These are phyloP conservation scores for Eueremaeus valkanovi DNA, from an alignment of 2,888 invertebrate species.

Conservation along the genomic window DNA sequence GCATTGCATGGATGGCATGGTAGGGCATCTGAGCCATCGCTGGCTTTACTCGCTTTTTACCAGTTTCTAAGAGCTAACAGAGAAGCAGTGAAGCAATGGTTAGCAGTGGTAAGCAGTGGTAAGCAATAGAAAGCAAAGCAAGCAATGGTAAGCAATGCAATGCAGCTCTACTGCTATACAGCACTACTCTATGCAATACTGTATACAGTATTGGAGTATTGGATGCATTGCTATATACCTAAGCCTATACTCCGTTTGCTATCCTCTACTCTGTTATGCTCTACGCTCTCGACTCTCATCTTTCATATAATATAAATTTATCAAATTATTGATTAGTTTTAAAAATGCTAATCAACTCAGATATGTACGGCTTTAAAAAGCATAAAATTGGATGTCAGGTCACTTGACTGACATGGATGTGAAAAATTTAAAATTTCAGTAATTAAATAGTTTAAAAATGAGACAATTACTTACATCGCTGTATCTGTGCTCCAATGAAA, in stretches of 20 bases:
- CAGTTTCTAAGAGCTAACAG: conserved; percentile 31
- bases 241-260: conserved; percentile 22
- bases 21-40: conserved; percentile 1
- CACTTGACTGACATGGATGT: background rate
- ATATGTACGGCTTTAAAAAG: background rate
- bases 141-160: no score
- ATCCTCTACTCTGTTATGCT: no score
- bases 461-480: conserved; percentile 6
- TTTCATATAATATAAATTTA: conserved; percentile 35
- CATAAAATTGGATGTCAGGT: background rate
- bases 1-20: conserved; percentile 19
- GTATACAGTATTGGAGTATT: no score
- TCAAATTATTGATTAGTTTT: conserved; percentile 35
- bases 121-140: background rate
- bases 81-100: no score
- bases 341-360: background rate
- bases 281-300: conserved; percentile 19
- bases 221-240: background rate
- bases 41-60: conserved; percentile 22
- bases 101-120: no score
- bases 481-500: conserved; percentile 23
- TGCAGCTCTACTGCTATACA: background rate
- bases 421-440: background rate
- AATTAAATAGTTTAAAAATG: conserved; percentile 6
- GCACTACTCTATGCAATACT: background rate